Conservation (phyloP, 2,113 vertebrate genomes). For the Echinops telfairi region DNA sequence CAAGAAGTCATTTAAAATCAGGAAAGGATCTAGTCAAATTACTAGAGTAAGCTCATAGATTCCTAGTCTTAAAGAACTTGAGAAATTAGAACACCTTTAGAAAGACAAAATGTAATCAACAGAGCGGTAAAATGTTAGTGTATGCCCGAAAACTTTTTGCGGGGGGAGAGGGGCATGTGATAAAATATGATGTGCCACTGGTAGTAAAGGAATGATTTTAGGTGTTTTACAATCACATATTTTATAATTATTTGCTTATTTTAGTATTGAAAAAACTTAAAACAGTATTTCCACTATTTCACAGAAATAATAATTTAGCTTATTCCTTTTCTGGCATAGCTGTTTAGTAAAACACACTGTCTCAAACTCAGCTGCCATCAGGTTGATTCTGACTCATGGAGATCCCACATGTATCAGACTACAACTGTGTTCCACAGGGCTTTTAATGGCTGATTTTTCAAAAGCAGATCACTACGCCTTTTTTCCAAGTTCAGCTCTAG, state of each 20-base stretch:
- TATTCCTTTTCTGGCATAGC: neutral
- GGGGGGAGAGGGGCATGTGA: neutral
- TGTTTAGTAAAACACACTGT: too few species aligned
- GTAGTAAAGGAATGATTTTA: slow-evolving; percentile 18
- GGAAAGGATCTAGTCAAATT: slow-evolving; percentile 21
- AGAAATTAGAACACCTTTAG: slow-evolving; percentile 20
- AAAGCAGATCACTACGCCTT: too few species aligned
- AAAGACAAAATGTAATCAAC: neutral
- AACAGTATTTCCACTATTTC: slow-evolving; percentile 32
- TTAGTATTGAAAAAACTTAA: slow-evolving; percentile 20
- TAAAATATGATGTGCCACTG: neutral
- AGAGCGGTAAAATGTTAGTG: slow-evolving; percentile 20
- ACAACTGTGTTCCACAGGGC: too few species aligned
- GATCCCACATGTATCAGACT: too few species aligned
- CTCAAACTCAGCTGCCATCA: too few species aligned
- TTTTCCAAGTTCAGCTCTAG: too few species aligned
- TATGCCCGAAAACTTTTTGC: neutral
- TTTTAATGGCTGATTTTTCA: too few species aligned
- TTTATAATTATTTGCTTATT: neutral
- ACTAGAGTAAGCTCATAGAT: slow-evolving; percentile 26
- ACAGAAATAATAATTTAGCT: neutral
- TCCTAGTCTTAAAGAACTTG: slow-evolving; percentile 20
- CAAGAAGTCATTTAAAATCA: slow-evolving; percentile 56
- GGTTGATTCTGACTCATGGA: too few species aligned
- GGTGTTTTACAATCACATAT: neutral